Base-by-base conservation (phyloP, 2,113 vertebrate genomes). In the Mastomys natalensis region DNA sequence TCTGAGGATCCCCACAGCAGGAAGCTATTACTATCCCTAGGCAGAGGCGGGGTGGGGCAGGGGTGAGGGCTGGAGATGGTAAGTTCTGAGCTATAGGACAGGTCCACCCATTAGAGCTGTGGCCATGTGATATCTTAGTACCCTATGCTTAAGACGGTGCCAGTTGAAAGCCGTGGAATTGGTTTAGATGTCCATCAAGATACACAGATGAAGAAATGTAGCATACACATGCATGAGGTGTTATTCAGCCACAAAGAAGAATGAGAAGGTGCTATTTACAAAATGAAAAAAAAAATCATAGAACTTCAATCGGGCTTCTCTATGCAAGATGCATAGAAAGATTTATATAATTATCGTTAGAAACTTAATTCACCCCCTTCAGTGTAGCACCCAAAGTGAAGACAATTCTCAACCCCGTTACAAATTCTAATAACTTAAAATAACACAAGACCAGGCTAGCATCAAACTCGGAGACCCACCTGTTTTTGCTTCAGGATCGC, bases 391-490 rank as follows among this genome's bases (percentile, higher is more conserved):
- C 77, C 26, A 95, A 77, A 93, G 90, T 37, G 51, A 96, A 93
- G 82, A 85, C 31, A 73, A n/a, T 90, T 60, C 43, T 90, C 82
- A 96, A 92, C 19, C 22, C 48, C 73, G 26, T 43, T 95, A 87
- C 10, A 58, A 90, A 89, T 53, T 68, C 82, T 48, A 60, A 26
- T 87, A 80, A 85, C 15, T 45, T 90, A 43, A 94, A 77, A 87
- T 85, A 94, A 72, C 37, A 78, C 72, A 93, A 78, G 92, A 84
- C 48, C n/a, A 84, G 58, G n/a, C 13, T 62, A 84, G 58, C 13
- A 9, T 62, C 81, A 84, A 19, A 43, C 55, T 84, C 24, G 26
- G 55, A 84, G n/a, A 62, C 16, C 24, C 81, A 19, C 81, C n/a
- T 84, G 5, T 13, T 53, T 58, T 37, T 29, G n/a, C 7, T 24